Evolutionary conservation across 2,113 vertebrate species (phyloP), one percentile per base, ranked within the genome.

Genomic region (Cettia cetti): DNA sequence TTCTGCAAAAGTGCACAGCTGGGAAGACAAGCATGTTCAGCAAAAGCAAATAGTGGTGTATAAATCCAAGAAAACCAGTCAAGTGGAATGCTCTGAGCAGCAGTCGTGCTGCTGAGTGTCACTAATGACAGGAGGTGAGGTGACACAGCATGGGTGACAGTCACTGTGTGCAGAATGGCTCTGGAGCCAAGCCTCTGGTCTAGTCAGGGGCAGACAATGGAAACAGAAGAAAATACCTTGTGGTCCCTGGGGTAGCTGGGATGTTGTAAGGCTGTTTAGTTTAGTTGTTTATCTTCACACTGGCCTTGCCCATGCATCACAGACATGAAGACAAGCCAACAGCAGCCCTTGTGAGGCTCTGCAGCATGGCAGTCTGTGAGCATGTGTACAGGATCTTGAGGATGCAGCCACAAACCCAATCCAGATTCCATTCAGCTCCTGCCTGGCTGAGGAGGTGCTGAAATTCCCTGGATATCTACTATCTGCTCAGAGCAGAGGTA

Each of bases 1-100:
- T 2, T 13, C 69, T 81, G 39, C 60, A 40, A 28, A 90, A 93
- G 59, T 81, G 33, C 39, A 15, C 42, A 61, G 18, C 64, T 95
- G 83, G 64, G 50, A 94, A 65, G 80, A 70, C 79, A 81, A 66
- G 21, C 26, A 31, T 77, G 70, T 89, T 89, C 72, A 89, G 33
- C 56, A 64, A 78, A 80, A 93, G 52, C 56, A 81, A 78, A 52
- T 18, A 80, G n/a, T 31, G 20, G 8, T 78, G 33, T 83, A 23
- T 71, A 91, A 91, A 84, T 70, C 45, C 23, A 28, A 82, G 85
- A 61, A 87, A 84, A 71, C 35, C 13, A 78, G 37, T 86, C 64
- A 60, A 22, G 37, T 70, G 76, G 71, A 95, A 84, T 44, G 33
- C 39, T 47, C 21, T 40, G 26, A 82, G 77, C 65, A 92, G 80